A percentile compares a stretch with the other conserved stretches of the same genome.
Evolutionary conservation across 2,888 invertebrate species (phyloP).

Genomic region (Geotrupes spiniger): DNA sequence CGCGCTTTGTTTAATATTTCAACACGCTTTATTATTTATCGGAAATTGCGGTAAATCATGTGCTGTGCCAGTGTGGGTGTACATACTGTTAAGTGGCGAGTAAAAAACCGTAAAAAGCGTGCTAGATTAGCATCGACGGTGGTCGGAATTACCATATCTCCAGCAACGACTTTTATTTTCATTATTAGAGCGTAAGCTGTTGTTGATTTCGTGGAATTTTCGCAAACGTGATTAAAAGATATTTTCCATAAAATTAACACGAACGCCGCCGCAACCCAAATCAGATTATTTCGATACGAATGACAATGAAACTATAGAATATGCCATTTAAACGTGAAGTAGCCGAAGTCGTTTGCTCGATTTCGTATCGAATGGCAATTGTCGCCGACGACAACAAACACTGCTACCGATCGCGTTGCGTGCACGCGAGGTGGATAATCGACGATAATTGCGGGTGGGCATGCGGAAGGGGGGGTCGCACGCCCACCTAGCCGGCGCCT

Average conservation of each 20-base stretch:
- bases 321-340: too few relatives aligned
- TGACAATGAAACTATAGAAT: too few relatives aligned
- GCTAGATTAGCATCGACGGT: not conserved
- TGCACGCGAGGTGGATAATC: slow-evolving; percentile 6
- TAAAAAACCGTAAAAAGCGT: slow-evolving; percentile 4
- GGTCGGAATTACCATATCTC: not conserved
- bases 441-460: slow-evolving; percentile 20
- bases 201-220: too few relatives aligned
- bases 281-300: too few relatives aligned
- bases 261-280: too few relatives aligned
- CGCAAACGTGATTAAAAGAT: too few relatives aligned
- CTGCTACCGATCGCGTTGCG: not conserved
- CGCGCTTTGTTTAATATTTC: too few relatives aligned
- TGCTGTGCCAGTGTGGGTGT: slow-evolving; percentile 4
- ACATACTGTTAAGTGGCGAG: not conserved
- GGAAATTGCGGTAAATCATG: not conserved
- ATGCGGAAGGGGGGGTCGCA: slow-evolving; percentile 14
- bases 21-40: too few relatives aligned
- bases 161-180: not conserved
- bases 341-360: too few relatives aligned
- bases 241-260: too few relatives aligned
- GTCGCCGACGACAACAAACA: not conserved
- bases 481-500: slow-evolving; percentile 20
- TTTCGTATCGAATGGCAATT: too few relatives aligned
- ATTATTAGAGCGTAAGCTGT: too few relatives aligned